Evolutionary conservation across 2,113 vertebrate species (phyloP).

Genomic region (Oncorhynchus keta): DNA sequence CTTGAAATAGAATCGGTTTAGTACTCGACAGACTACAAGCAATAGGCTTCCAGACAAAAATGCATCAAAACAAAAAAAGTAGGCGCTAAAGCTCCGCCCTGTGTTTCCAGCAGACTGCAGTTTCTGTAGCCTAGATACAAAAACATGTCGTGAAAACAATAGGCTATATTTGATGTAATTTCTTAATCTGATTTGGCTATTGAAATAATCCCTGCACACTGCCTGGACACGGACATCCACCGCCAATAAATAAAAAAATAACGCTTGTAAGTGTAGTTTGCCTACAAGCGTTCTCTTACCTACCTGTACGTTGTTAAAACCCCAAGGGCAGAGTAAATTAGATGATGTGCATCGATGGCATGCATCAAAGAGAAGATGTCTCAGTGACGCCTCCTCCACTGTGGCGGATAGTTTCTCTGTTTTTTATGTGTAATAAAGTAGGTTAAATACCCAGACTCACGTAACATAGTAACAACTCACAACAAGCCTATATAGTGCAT

Average conservation of each 20-base stretch:
- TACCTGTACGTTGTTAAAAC: background rate
- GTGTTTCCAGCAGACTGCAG: background rate
- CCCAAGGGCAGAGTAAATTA: background rate
- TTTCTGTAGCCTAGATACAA: slow-evolving; percentile 14
- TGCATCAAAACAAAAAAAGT: slow-evolving; percentile 38
- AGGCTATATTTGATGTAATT: background rate
- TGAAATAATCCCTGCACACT: background rate
- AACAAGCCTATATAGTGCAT: background rate
- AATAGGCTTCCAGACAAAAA: slow-evolving; percentile 23
- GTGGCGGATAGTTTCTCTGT: background rate
- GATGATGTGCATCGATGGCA: background rate
- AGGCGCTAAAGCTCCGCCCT: slow-evolving; percentile 43
- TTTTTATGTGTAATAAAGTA: background rate
- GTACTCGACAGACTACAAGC: slow-evolving; percentile 15
- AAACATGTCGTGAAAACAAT: slow-evolving; percentile 1
- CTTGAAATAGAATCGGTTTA: slow-evolving; percentile 11
- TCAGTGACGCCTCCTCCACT: background rate
- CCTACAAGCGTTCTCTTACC: background rate
- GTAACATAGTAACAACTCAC: background rate
- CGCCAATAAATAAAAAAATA: background rate
- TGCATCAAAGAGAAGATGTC: slow-evolving; percentile 8
- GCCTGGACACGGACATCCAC: background rate
- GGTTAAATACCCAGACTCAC: background rate
- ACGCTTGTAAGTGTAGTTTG: background rate
- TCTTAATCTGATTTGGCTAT: background rate